Conservation (phyloP, 2,888 invertebrate species). For the Drosophila tanythrix region DNA sequence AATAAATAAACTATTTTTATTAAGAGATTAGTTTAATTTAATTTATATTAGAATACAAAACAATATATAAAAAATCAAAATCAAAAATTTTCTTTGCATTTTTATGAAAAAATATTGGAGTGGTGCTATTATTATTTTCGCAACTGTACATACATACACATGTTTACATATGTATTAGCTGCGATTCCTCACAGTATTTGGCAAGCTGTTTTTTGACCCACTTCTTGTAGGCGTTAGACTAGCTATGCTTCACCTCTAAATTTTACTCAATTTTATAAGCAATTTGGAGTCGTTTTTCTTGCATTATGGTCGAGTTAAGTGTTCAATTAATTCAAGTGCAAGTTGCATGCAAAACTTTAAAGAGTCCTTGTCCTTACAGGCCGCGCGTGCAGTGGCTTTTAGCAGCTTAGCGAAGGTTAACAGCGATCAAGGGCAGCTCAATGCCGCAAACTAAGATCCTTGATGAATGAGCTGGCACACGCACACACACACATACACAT, state of each 20-base stretch:
- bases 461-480: constrained; percentile 17
- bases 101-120: neutral
- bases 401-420: constrained; percentile 56
- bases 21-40: too few relatives aligned
- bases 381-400: constrained; percentile 20
- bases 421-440: constrained; percentile 75
- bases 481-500: neutral
- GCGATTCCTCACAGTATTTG: neutral
- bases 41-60: neutral
- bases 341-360: constrained; percentile 1
- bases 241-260: neutral
- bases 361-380: constrained; percentile 39
- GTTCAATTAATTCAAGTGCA: constrained; percentile 35
- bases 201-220: neutral
- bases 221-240: neutral
- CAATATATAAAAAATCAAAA: too few relatives aligned
- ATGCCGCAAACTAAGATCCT: constrained; percentile 57
- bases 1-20: neutral
- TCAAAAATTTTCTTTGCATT: neutral
- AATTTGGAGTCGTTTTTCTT: constrained; percentile 54
- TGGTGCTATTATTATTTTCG: neutral
- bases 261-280: constrained; percentile 13
- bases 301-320: constrained; percentile 23
- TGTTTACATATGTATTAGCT: neutral
- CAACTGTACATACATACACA: neutral